Evolutionary conservation across 2,888 invertebrate species (phyloP), one percentile per base, ranked within the genome.

Genomic region (Noctuana brunneofusca): DNA sequence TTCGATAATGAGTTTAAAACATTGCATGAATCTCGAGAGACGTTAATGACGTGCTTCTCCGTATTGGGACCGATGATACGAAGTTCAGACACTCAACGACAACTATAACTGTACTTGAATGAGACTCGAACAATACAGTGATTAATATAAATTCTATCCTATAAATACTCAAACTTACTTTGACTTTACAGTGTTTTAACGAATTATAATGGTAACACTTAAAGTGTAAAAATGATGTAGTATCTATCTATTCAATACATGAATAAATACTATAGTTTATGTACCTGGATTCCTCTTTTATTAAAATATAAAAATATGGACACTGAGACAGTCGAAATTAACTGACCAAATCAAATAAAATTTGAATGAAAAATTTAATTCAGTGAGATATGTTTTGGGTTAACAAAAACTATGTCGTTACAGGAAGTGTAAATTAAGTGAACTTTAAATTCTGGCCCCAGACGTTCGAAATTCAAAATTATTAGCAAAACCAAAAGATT

Each of bases 381-480:
- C 5, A 24, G 24, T 24, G 24, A 24, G 5, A 24, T 24, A 32
- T 2, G 9, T 8, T 32, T 32, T 11, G 12, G 9, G 9, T 32
- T 8, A 32, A n/a, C n/a, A 9, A 12, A 32, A 32, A 12, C 32
- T 14, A 20, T 46, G 16, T 24, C 24, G 48, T 49, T 49, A n/a
- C 22, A 30, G 30, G n/a, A 50, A 14, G 18, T 14, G 4, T 53
- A 12, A 11, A 22, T 11, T 16, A 49, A 16, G 20, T 53, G 11
- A 24, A 46, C 43, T 88, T 87, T 86, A 87, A 84, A 85, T 87
- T 86, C 75, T 78, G 76, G 87, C 86, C 86, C 78, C 68, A 66
- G 43, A 63, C 54, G 66, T 65, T 69, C 58, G 55, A 65, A 71
- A 65, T 64, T 53, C 56, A 32, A 35, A 63, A 50, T 53, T 64